Base-by-base conservation (phyloP, 2,888 invertebrate genomes). In the Monopis laevigella region DNA sequence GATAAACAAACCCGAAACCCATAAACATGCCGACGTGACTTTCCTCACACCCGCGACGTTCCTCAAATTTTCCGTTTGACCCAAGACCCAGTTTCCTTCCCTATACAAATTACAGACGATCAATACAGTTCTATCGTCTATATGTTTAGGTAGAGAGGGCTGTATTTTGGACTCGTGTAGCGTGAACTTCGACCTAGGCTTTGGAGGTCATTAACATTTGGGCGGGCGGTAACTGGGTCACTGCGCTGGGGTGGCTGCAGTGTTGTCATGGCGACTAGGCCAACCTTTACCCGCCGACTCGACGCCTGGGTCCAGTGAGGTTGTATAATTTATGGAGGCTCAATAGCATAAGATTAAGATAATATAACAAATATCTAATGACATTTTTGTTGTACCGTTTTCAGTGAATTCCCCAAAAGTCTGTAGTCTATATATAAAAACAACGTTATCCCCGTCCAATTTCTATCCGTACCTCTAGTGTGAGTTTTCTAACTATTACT, bases 191-290 rank as follows among this genome's bases (percentile, higher is more conserved):
- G 78, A 75, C 78, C 78, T 66, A 70, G 72, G 69, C 71, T 77
- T 80, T 80, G 74, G 78, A 78, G 78, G 78, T 80, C 78, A 80
- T 80, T 80, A 80, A 80, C 78, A 80, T 80, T 80, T 78, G 68
- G 69, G 65, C 63, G 65, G 62, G 58, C 58, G 62, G 68, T 51
- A 70, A 72, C 59, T 77, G 52, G 77, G 77, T 73, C 77, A 67
- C 60, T 68, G 69, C 70, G 70, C 58, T 51, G 52, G 48, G 53
- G 16, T 27, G 32, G 50, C 54, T 74, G 74, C 75, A 75, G 56
- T 62, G 71, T 73, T 59, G 62, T 53, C 57, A 65, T 70, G 57
- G 54, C 53, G 47, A 74, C 77, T 16, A 13, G 21, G 41, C 41
- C 29, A 27, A 8, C n/a, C n/a, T n/a, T n/a, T n/a, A 17, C 14